phyloP scores from a whole-genome alignment of 2,113 vertebrate species.

The Psittacara wagleri region DNA sequence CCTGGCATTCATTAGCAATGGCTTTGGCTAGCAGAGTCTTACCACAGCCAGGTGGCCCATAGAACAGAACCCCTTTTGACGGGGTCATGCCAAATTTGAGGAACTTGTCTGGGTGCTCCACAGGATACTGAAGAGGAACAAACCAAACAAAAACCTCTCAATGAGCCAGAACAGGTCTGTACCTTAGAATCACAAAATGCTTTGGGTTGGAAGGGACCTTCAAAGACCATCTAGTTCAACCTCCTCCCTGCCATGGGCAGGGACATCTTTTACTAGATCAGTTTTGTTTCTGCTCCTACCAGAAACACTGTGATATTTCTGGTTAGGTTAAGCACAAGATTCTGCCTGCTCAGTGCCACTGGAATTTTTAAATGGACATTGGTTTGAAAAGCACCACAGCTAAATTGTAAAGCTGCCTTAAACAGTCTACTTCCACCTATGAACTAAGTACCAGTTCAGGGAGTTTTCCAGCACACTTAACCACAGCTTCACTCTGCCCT shows the following conservation, averaged over 20 bases:
- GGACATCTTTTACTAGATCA: neutral
- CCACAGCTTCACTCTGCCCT: neutral
- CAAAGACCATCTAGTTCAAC: neutral
- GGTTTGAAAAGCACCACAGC: neutral
- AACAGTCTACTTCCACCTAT: neutral
- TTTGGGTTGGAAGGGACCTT: neutral
- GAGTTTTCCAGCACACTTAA: neutral
- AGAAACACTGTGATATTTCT: neutral
- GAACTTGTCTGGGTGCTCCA: conserved; percentile 97
- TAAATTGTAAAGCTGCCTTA: neutral
- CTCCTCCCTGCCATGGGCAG: neutral
- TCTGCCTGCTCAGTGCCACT: neutral
- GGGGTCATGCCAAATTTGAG: conserved; percentile 99
- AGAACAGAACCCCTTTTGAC: conserved; percentile 97
- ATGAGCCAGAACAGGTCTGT: neutral
- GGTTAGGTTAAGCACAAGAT: neutral
- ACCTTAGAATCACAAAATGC: neutral
- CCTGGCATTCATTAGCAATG: conserved; percentile 98
- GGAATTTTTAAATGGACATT: neutral
- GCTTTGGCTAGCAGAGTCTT: conserved; percentile 98
- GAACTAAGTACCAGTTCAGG: neutral
- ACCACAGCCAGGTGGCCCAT: conserved; percentile 97
- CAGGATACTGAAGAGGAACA: conserved; percentile 82
- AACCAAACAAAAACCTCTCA: neutral
- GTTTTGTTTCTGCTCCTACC: neutral